Conservation (phyloP, 1,140 invertebrate genomes). For the Campoletis sonorensis region DNA sequence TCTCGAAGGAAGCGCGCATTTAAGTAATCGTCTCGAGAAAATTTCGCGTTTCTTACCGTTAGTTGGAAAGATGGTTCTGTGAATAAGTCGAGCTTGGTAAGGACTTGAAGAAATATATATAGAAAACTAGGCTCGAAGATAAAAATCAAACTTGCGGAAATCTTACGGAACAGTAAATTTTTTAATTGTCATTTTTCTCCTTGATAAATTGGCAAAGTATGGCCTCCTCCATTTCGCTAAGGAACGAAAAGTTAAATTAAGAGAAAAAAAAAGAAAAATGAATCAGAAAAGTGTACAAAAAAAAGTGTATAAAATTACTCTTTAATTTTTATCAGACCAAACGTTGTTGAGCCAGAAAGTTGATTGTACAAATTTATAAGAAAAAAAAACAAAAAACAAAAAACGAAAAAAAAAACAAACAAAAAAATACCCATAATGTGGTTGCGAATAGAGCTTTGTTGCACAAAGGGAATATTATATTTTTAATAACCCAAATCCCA, state of each 20-base stretch:
- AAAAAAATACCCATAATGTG: constrained; percentile 53
- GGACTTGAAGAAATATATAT: constrained; percentile 7
- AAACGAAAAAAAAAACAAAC: neutral
- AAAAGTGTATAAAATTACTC: constrained; percentile 67
- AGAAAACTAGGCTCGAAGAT: neutral
- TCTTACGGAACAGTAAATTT: neutral
- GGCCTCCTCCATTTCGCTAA: constrained; percentile 31
- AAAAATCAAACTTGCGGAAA: neutral
- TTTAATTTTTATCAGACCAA: constrained; percentile 60
- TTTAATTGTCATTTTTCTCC: neutral
- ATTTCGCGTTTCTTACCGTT: constrained; percentile 1
- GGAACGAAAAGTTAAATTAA: neutral
- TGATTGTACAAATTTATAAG: constrained; percentile 65
- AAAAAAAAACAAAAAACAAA: constrained; percentile 2
- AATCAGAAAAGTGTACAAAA: constrained; percentile 65
- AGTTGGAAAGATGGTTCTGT: constrained; percentile 19
- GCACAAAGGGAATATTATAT: constrained; percentile 75
- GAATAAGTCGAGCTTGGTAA: neutral
- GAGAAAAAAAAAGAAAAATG: neutral
- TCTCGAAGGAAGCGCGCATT: neutral
- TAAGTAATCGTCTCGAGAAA: constrained; percentile 8
- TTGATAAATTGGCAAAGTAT: neutral
- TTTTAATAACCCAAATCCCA: constrained; percentile 72
- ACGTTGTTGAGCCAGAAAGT: constrained; percentile 61
- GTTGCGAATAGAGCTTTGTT: constrained; percentile 63